These are phyloP conservation scores for Prunella strophiata DNA, from an alignment of 2,797 vertebrate genomes.

Conservation along the genomic window DNA sequence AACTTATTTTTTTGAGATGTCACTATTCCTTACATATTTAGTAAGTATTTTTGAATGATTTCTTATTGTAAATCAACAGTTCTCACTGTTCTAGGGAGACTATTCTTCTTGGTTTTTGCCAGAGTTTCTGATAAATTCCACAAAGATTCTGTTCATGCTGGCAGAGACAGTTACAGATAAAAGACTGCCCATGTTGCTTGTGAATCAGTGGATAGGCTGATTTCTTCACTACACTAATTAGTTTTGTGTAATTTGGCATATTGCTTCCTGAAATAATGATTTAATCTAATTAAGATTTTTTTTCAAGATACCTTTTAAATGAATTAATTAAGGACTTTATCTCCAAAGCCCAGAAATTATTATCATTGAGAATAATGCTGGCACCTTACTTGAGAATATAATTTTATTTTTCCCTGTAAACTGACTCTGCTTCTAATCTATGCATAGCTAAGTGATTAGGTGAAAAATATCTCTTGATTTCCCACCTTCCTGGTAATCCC, in stretches of 20 bases:
- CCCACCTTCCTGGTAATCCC: neutral
- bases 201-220: neutral
- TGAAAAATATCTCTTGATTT: neutral
- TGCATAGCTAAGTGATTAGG: neutral
- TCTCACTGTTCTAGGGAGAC: neutral
- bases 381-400: neutral
- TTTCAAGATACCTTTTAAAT: slow-evolving; percentile 35
- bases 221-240: slow-evolving; percentile 46
- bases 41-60: neutral
- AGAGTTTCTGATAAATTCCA: slow-evolving; percentile 1
- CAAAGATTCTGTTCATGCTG: slow-evolving; percentile 22
- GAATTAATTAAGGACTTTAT: slow-evolving; percentile 51
- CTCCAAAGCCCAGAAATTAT: slow-evolving; percentile 40
- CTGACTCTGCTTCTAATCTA: neutral
- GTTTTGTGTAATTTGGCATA: slow-evolving; percentile 6
- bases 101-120: neutral
- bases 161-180: slow-evolving; percentile 32
- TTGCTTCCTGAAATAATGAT: slow-evolving; percentile 47
- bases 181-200: neutral
- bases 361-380: slow-evolving; percentile 21
- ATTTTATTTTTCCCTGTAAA: slow-evolving; percentile 5
- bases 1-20: neutral
- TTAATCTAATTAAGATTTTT: slow-evolving; percentile 59
- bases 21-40: neutral
- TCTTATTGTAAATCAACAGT: neutral